Evolutionary conservation across 53 echinoderm and acorn worm genomes (phyloP), one percentile per base, ranked within the genome.

Genomic region (Patiria pectinifera): DNA sequence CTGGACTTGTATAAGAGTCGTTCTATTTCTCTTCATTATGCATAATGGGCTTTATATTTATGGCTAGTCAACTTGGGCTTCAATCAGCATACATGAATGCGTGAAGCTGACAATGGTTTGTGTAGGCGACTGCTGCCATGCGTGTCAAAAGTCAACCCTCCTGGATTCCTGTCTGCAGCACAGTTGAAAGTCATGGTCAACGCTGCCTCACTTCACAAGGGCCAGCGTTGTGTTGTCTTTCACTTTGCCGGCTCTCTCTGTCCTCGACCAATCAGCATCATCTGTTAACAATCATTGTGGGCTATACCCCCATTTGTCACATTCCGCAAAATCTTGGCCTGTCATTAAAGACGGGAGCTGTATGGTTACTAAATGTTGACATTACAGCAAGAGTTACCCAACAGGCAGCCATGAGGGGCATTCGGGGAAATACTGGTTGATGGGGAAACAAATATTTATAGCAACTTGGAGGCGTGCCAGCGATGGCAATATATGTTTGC

Each of bases 271-370:
- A 47, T 47, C 79, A 46, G 79, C 79, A 24, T 78, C 86, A 86
- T 86, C 86, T 86, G 86, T 86, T 86, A 86, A 74, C 86, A 86
- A 86, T 86, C 86, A 71, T 48, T 74, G 74, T 15, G 19, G 63
- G 12, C 4, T 86, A 74, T n/a, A 47, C 74, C 3, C 69, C 85
- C 70, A 74, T 72, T 49, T 75, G 71, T 35, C 58, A 86, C 72
- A 86, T 86, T 86, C 86, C 86, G 48, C 48, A 71, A 71, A 72
- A 86, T n/a, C 75, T 74, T 86, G 86, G 71, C 86, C 86, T 49
- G 86, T 72, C 72, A 49, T 86, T 86, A 86, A 86, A 86, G 74
- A 3, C 71, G 9, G 72, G 86, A 71, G 48, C 86, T 86, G 45
- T 71, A 70, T 70, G 70, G 71, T 72, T 71, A 21, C 35, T 53